Evolutionary conservation across 2,888 invertebrate species (phyloP), one percentile per base, ranked within the genome.

Genomic region (Drosophila borborema): DNA sequence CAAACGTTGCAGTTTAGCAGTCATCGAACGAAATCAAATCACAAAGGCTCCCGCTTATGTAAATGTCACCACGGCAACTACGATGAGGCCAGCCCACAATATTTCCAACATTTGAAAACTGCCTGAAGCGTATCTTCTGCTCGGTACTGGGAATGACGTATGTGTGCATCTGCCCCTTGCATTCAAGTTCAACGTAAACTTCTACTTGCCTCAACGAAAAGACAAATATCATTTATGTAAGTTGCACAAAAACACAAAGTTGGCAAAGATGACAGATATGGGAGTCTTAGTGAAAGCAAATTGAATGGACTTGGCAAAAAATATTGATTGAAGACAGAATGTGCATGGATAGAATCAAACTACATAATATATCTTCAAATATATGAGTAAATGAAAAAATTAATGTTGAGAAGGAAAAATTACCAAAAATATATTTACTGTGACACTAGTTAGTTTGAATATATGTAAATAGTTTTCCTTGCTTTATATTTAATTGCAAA

Each of bases 191-290:
- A 61, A 59, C 49, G 59, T 45, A 34, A 67, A 53, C 63, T 64
- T 68, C 34, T 31, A 40, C 64, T 36, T 48, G 68, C 63, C 69
- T 53, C 62, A 31, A 62, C 62, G 20, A 49, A 58, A 48, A 49
- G 61, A 76, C 65, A 76, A 74, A 70, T 70, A 67, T 81, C 76
- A 81, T 86, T 81, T 83, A 74, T 14, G 23, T 46, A 83, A 86
- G 16, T 78, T 78, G 70, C 45, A 65, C 43, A 71, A 74, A 82
- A 65, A 71, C 48, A 53, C 20, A 46, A 31, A 48, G 34, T 40
- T 23, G 6, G n/a, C 49, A 46, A 23, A 41, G 10, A n/a, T 31
- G 41, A 58, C 36, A 43, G 12, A 43, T 38, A 43, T 56, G 18
- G 6, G 43, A 28, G n/a, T 36, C 45, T 9, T 14, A 10, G 2